Base-by-base conservation (phyloP, 2,113 vertebrate species). In the Hepsetus odoe region DNA sequence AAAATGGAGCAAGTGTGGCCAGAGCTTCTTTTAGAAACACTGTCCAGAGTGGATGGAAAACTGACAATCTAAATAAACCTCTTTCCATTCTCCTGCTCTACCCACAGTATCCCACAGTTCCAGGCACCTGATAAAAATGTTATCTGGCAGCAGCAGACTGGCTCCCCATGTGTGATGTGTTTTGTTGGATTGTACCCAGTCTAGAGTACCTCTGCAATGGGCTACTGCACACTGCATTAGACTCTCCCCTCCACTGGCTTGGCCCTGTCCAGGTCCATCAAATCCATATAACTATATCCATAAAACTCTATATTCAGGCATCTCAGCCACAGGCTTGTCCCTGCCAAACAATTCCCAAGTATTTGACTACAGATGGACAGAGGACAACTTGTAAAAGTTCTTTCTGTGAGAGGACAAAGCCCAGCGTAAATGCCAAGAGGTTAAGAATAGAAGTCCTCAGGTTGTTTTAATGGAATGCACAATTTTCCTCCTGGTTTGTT, bases 71-170 rank as follows among this genome's bases (percentile, higher is more conserved):
- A 13, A 79, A 79, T 76, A 42, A 82, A 72, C 30, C 35, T 72
- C 69, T 18, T 56, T 76, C 22, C 62, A 18, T 49, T 59, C 44
- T 40, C 72, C 33, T 72, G 59, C 30, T 79, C 51, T 30, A 55
- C 64, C 69, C 73, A 84, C 80, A 74, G 61, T 69, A 59, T 67
- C 66, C 46, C 77, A 56, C 44, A 42, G 61, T 76, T 40, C 33
- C 55, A 44, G 28, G 56, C 1, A n/a, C 61, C 18, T 2, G 44
- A 42, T 72, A 68, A 61, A 72, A 80, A 66, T 53, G 61, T 80
- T 79, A 84, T 84, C 83, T 82, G 72, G 72, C 67, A 68, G 38
- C 72, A 74, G 49, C 80, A 82, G 80, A 42, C 61, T 4, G 65
- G 46, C 53, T 80, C 33, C 24, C 28, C 24, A n/a, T 22, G 49